These are phyloP conservation scores for Heliconius hortense DNA, from an alignment of 2,888 invertebrate species.

Conservation along the genomic window DNA sequence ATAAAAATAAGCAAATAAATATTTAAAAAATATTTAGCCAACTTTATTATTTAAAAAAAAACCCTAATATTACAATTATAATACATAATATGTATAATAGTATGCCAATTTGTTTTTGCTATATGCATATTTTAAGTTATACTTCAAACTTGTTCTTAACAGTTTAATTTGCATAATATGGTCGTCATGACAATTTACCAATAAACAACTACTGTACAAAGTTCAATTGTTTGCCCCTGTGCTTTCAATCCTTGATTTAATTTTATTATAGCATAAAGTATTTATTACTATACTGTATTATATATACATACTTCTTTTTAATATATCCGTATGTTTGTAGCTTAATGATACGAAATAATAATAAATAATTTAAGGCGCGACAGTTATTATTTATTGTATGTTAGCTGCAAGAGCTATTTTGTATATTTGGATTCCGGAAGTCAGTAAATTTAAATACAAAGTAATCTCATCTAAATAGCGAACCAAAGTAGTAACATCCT, in stretches of 20 bases:
- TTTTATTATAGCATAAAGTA: not conserved
- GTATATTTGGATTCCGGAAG: not conserved
- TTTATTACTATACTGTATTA: not conserved
- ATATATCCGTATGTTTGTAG: not conserved
- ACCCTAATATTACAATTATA: too few relatives aligned
- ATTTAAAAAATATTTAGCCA: too few relatives aligned
- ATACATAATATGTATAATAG: too few relatives aligned
- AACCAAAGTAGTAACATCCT: not conserved
- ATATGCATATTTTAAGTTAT: not conserved
- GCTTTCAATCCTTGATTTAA: not conserved
- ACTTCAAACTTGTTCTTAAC: not conserved
- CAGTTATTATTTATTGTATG: not conserved
- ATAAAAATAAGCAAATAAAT: too few relatives aligned
- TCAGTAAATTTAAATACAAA: not conserved
- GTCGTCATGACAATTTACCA: conserved; percentile 29
- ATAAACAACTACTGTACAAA: conserved; percentile 35
- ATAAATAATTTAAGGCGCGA: not conserved
- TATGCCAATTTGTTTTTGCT: too few relatives aligned
- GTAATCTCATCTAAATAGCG: not conserved
- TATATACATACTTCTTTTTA: not conserved
- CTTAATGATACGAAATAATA: not conserved
- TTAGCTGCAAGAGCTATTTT: not conserved
- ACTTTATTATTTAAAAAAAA: too few relatives aligned
- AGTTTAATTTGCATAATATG: conserved; percentile 6
- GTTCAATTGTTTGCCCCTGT: conserved; percentile 30